A percentile compares a stretch with the other conserved stretches of the same genome.
phyloP scores from a whole-genome alignment of 2,797 vertebrate genomes.

The Peromyscus nudipes region DNA sequence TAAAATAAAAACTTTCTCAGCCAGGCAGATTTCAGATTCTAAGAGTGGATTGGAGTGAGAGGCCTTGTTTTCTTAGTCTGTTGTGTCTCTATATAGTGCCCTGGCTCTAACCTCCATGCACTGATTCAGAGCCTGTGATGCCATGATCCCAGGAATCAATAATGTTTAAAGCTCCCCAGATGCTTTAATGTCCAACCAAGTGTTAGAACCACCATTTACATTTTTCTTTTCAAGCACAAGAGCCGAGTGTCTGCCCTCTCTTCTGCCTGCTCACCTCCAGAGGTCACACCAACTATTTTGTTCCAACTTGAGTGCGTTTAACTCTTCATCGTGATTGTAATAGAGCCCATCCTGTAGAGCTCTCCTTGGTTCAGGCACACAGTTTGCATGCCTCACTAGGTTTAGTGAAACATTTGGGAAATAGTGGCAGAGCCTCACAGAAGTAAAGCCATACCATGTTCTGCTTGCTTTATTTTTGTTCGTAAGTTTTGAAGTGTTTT shows the following conservation, averaged over 20 bases:
- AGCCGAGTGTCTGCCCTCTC: slow-evolving; percentile 11
- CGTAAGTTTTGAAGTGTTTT: slow-evolving; percentile 61
- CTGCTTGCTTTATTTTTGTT: slow-evolving; percentile 68
- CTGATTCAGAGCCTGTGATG: slow-evolving; percentile 50
- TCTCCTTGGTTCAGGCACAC: slow-evolving; percentile 48
- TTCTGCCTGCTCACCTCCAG: slow-evolving; percentile 23
- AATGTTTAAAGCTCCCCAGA: slow-evolving; percentile 36
- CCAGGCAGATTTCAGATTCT: slow-evolving; percentile 53
- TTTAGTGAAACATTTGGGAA: slow-evolving; percentile 37
- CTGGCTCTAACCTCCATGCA: not conserved
- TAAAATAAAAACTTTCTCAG: slow-evolving; percentile 15
- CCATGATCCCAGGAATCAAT: not conserved
- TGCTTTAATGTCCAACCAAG: slow-evolving; percentile 52
- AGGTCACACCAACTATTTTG: slow-evolving; percentile 47
- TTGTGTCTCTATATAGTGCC: not conserved
- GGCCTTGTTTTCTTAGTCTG: slow-evolving; percentile 50
- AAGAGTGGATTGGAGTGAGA: slow-evolving; percentile 38
- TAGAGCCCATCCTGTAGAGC: slow-evolving; percentile 26
- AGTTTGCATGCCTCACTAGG: slow-evolving; percentile 20
- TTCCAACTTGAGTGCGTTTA: slow-evolving; percentile 27
- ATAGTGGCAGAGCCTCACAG: slow-evolving; percentile 37
- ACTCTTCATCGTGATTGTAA: slow-evolving; percentile 45
- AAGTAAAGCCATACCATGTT: slow-evolving; percentile 53
- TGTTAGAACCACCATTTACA: slow-evolving; percentile 69
- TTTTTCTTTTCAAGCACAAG: slow-evolving; percentile 42